phyloP scores from a whole-genome alignment of 1,140 invertebrate species.

The Monochamus saltuarius region DNA sequence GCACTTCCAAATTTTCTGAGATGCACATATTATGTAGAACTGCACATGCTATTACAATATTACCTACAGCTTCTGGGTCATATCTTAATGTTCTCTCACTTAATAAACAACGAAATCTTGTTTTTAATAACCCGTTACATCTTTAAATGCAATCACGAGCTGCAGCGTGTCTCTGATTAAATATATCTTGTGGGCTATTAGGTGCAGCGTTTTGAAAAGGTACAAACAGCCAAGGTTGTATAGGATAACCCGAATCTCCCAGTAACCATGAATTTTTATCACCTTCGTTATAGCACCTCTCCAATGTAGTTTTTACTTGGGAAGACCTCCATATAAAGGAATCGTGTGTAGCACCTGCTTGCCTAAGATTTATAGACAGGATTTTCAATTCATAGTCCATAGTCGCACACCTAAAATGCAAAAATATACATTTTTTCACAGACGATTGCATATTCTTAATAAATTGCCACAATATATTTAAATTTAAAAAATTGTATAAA shows the following conservation, averaged over 20 bases:
- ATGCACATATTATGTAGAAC: slow-evolving; percentile 11
- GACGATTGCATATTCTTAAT: no score
- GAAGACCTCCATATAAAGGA: no score
- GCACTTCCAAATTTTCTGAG: no score
- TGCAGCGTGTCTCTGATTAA: neutral
- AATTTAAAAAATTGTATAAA: no score
- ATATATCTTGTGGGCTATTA: neutral
- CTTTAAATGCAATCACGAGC: slow-evolving; percentile 11
- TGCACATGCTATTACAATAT: slow-evolving; percentile 4
- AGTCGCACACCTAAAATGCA: no score
- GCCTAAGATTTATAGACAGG: no score
- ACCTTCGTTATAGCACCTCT: neutral
- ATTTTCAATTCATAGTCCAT: no score
- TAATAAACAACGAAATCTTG: slow-evolving; percentile 1
- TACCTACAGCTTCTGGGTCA: neutral
- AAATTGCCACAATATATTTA: no score
- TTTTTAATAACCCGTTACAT: slow-evolving; percentile 12
- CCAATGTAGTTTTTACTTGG: no score
- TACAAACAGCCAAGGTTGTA: slow-evolving; percentile 2
- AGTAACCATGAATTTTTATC: slow-evolving; percentile 7
- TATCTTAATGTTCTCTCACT: slow-evolving; percentile 9
- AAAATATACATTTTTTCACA: no score
- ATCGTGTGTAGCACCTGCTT: no score
- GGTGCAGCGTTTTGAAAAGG: neutral
- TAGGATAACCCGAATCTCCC: slow-evolving; percentile 9